A percentile compares a stretch with the other conserved stretches of the same genome.
These are phyloP conservation scores for Cololabis saira DNA, from an alignment of 2,113 vertebrate genomes.

Conservation along the genomic window DNA sequence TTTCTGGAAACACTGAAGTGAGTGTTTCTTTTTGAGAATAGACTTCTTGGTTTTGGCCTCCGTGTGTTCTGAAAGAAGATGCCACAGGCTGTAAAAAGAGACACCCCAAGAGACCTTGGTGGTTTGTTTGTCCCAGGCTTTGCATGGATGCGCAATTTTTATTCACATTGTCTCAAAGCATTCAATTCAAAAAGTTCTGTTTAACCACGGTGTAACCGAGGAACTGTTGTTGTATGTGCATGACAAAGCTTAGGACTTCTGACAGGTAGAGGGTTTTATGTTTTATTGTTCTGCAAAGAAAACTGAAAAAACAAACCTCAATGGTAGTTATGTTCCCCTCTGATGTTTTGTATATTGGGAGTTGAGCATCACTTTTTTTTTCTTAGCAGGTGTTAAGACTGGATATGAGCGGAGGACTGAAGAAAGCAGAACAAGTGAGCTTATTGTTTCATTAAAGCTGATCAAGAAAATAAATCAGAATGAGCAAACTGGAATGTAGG, in stretches of 20 bases:
- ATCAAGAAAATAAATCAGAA: no score
- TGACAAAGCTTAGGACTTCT: no score
- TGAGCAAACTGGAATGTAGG: no score
- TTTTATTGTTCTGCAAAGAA: no score
- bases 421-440: background rate
- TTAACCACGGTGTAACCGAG: slow-evolving; percentile 3
- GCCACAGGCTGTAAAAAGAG: slow-evolving; percentile 66
- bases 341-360: no score
- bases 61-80: slow-evolving; percentile 49
- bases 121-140: slow-evolving; percentile 51
- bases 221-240: no score
- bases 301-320: no score
- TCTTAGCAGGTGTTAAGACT: no score
- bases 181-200: slow-evolving; percentile 32
- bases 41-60: slow-evolving; percentile 52
- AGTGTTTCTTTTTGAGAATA: slow-evolving; percentile 54
- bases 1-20: slow-evolving; percentile 38
- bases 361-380: no score
- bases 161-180: slow-evolving; percentile 1
- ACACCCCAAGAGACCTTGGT: slow-evolving; percentile 60
- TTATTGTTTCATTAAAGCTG: no score
- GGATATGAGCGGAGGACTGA: background rate
- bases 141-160: slow-evolving; percentile 5
- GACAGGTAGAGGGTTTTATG: no score
- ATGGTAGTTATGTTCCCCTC: no score